Evolutionary conservation across 2,113 vertebrate species (phyloP), one percentile per base, ranked within the genome.

Genomic region (Petrocephalus microphthalmus): DNA sequence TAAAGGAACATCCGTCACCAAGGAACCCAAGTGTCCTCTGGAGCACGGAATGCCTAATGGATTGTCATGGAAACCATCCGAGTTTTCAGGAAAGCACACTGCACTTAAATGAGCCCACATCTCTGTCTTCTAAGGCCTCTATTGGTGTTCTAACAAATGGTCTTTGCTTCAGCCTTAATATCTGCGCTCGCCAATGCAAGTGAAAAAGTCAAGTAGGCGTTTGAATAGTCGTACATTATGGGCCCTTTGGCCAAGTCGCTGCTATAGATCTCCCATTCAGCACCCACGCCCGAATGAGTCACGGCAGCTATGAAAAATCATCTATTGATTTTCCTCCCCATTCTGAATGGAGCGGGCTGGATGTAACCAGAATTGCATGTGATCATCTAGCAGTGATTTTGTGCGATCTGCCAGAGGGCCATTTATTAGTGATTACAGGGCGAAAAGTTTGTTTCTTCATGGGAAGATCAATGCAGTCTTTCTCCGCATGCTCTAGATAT

Each of bases 281-380:
- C 10, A n/a, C 88, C 4, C 15, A 15, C 88, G 89, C 90, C 89
- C 90, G 2, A 15, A 87, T 74, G 87, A 91, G 92, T 91, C 91
- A 90, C 51, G 90, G 78, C 81, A 49, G 57, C 15, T 60, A 91
- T 87, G 88, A 88, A 86, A 91, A 88, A 89, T 57, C 87, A 90
- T 87, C 0, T 0, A 87, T 84, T 92, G 88, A 89, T 91, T 92
- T 90, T 90, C 49, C 49, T 54, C 67, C 37, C 13, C 37, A 42
- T 29, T 90, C 17, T 60, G 52, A 53, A 22, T 82, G 71, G 67
- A 25, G 53, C 56, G 15, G 29, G 84, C 37, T 45, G 89, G 84
- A 84, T n/a, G 64, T 74, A 85, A 56, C 64, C 7, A 52, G 57
- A 78, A 19, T 37, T 29, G 17, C 42, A 19, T 33, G 11, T 42